Base-by-base conservation (phyloP, 2,888 invertebrate genomes). In the Synanthedon myopaeformis region DNA sequence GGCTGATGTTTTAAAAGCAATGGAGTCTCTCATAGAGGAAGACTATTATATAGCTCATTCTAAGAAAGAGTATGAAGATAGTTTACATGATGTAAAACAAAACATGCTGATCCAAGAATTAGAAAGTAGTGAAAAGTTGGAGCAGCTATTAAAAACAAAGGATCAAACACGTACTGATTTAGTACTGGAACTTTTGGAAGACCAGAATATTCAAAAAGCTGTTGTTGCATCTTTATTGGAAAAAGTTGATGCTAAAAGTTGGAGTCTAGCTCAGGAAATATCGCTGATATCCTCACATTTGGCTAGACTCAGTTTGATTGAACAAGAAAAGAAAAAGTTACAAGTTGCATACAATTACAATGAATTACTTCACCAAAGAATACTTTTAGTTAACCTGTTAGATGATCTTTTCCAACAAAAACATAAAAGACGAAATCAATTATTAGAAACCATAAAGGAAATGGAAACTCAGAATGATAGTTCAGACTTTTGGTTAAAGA, bases 231-330 rank as follows among this genome's bases (percentile, higher is more conserved):
- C 92, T 12, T 78, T 94, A 51, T 78, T 94, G 57, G 92, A 93
- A 75, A 89, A 91, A 66, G 91, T 92, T 58, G 94, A 94, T 79
- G 90, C 93, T 6, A 90, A 92, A 64, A 92, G 91, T 59, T 93
- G 93, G 93, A 92, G 93, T 63, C 82, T 94, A 28, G 89, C 92
- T 61, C 92, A 94, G 71, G 93, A 94, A 86, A 91, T 94, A 59
- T 89, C 90, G 62, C 78, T 93, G 55, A 92, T 94, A 49, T 93
- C 94, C 61, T 83, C 88, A 11, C 92, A 94, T 76, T 79, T 94
- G 61, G 92, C 92, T 17, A 89, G 89, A 55, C 85, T 94, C 28
- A 94, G 94, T 60, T 85, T 89, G 52, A 90, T 93, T 59, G 94
- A 94, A 79, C 88, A 94, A 65, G 92, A 93, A 61, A 90, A 91